phyloP scores from a whole-genome alignment of 2,797 vertebrate species.

The Lophius americanus region DNA sequence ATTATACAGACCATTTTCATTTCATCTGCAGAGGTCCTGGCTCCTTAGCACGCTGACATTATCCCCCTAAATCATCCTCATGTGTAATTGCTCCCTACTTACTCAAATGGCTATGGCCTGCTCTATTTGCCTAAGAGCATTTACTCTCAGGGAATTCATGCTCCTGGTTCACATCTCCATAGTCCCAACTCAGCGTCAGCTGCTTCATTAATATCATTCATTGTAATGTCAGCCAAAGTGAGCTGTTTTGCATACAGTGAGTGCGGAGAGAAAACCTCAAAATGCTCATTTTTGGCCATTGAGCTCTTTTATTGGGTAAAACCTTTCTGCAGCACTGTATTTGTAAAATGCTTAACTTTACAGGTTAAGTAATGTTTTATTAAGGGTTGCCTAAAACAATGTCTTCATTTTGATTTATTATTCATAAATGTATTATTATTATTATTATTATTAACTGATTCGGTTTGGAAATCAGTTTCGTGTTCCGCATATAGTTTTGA shows the following conservation, averaged over 20 bases:
- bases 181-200: conserved; percentile 40
- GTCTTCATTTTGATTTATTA: too few relatives aligned
- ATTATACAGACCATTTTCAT: conserved; percentile 83
- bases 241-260: conserved; percentile 41
- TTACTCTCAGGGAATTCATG: conserved; percentile 67
- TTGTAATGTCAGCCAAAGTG: conserved; percentile 27
- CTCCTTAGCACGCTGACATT: conserved; percentile 74
- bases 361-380: too few relatives aligned
- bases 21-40: conserved; percentile 74
- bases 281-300: conserved; percentile 15
- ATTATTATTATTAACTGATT: too few relatives aligned
- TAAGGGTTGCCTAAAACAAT: too few relatives aligned
- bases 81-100: conserved; percentile 83
- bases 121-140: conserved; percentile 84
- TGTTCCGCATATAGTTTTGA: too few relatives aligned
- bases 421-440: too few relatives aligned
- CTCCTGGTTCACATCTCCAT: conserved; percentile 59
- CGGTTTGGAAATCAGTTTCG: too few relatives aligned
- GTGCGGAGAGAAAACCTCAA: conserved; percentile 23
- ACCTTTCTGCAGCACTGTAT: too few relatives aligned
- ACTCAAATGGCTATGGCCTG: conserved; percentile 78
- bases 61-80: conserved; percentile 80
- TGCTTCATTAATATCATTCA: conserved; percentile 57
- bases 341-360: too few relatives aligned
- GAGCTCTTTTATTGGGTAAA: not conserved